These are phyloP conservation scores for Lycocorax pyrrhopterus DNA, from an alignment of 2,113 vertebrate species.

Conservation along the genomic window DNA sequence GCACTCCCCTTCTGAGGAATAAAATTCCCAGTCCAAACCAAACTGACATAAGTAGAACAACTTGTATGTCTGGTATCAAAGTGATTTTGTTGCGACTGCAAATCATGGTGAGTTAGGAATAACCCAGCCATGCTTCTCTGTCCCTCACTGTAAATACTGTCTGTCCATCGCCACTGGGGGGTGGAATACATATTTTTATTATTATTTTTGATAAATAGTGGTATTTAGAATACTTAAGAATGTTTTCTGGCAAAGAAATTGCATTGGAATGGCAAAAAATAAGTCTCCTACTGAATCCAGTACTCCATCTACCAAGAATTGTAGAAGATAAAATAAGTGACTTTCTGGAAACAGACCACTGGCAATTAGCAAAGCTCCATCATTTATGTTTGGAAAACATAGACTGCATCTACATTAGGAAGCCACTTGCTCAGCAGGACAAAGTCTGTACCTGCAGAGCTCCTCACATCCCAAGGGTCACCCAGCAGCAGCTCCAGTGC, in stretches of 20 bases:
- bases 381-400: not conserved
- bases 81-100: not conserved
- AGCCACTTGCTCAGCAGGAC: not conserved
- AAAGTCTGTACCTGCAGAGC: not conserved
- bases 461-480: not conserved
- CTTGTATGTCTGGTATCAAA: not conserved
- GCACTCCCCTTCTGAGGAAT: not conserved
- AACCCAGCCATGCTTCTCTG: not conserved
- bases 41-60: not conserved
- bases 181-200: too few species aligned
- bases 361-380: not conserved
- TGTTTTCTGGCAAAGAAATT: not conserved
- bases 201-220: not conserved
- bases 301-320: not conserved
- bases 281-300: not conserved
- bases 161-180: not conserved
- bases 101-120: not conserved
- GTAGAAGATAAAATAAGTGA: not conserved
- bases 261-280: not conserved
- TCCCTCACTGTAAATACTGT: not conserved
- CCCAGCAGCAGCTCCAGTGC: not conserved
- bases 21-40: not conserved
- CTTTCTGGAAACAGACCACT: not conserved
- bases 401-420: not conserved
- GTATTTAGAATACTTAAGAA: not conserved